Evolutionary conservation across 2,888 invertebrate genomes (phyloP), one percentile per base, ranked within the genome.

Genomic region (Ganaspis brasiliensis): DNA sequence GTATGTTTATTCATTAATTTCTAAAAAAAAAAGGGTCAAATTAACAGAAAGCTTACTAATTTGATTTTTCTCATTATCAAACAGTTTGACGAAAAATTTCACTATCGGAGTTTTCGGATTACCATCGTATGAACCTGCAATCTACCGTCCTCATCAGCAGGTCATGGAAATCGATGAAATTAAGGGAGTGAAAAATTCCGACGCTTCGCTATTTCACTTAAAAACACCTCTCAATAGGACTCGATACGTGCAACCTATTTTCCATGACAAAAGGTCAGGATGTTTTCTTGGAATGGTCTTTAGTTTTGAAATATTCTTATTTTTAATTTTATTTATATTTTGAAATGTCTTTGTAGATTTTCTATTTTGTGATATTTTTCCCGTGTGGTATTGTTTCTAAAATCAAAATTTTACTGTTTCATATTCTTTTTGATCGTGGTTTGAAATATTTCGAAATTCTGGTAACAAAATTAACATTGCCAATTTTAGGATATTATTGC

Each of bases 71-170:
- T n/a, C n/a, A n/a, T n/a, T n/a, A n/a, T n/a, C n/a, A n/a, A n/a
- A n/a, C n/a, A 95, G 95, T 70, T 89, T 94, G 35, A 84, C 89
- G 16, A 88, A 89, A n/a, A 93, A 94, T 85, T 95, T 94, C 81
- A 92, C 95, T 8, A 92, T 93, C 1, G 95, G 94, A 5, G 88
- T 96, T 10, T 89, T 96, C 57, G 97, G 97, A n/a, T 94, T 94
- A 21, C 93, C 95, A 16, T 93, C 94, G 86, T 93, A 93, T 0
- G 92, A 95, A 79, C 90, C 93, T 49, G 91, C 93, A 67, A 92
- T 94, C 5, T 92, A 92, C 78, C 95, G 96, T 55, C 94, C 95
- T 4, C 93, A 95, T 87, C 96, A 97, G 88, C 95, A 96, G 92
- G 92, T 94, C n/a, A 92, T 93, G 37, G 91, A 92, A 74, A 93